A percentile compares a stretch with the other conserved stretches of the same genome.
Conservation (phyloP, 2,113 vertebrate genomes). For the Mola mola region DNA sequence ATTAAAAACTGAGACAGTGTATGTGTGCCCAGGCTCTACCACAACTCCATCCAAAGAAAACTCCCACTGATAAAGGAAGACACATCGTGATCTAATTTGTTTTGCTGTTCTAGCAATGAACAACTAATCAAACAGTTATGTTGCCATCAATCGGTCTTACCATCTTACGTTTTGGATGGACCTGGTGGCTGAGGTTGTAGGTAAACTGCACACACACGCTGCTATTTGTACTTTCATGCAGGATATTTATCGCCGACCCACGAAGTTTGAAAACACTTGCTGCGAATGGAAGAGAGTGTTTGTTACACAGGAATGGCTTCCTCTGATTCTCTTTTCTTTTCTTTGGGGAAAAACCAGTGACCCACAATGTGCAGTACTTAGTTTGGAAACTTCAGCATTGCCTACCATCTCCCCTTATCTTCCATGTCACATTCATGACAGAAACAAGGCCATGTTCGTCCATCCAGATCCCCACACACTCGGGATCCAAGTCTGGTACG, state of each 20-base stretch:
- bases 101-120: neutral
- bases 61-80: slow-evolving; percentile 67
- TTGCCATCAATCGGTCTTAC: slow-evolving; percentile 56
- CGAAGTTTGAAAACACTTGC: neutral
- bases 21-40: slow-evolving; percentile 62
- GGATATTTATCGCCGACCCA: slow-evolving; percentile 67
- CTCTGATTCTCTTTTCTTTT: neutral
- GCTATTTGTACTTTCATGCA: slow-evolving; percentile 62
- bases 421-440: slow-evolving; percentile 64
- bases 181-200: slow-evolving; percentile 2
- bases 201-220: slow-evolving; percentile 68
- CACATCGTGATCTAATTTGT: neutral
- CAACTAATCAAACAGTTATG: no score
- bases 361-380: no score
- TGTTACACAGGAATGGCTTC: neutral
- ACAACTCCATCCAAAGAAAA: slow-evolving; percentile 68
- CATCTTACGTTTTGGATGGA: fast-evolving
- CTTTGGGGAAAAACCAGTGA: no score
- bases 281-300: slow-evolving; percentile 23
- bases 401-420: slow-evolving; percentile 59
- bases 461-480: slow-evolving; percentile 5
- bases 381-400: neutral
- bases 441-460: slow-evolving; percentile 41
- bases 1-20: slow-evolving; percentile 68
- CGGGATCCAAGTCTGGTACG: neutral